These are phyloP conservation scores for Pteruthius melanotis DNA, from an alignment of 2,113 vertebrate genomes.

Conservation along the genomic window DNA sequence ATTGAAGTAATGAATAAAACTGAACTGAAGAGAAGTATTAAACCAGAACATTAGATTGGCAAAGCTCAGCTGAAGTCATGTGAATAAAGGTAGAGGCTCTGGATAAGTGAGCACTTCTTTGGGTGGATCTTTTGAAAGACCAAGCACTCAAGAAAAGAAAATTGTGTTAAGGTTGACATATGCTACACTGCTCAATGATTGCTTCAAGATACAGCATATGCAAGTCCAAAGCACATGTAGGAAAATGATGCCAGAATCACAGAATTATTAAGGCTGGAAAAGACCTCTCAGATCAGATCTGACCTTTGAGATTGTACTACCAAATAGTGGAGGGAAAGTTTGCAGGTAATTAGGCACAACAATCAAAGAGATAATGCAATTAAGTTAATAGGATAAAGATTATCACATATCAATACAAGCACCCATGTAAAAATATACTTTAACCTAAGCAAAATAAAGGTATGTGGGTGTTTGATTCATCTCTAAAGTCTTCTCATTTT, in stretches of 20 bases:
- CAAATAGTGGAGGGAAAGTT: rapidly evolving
- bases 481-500: not conserved
- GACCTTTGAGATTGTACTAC: not conserved
- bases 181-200: rapidly evolving
- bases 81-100: not conserved
- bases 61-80: not conserved
- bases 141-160: not conserved
- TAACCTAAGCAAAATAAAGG: not conserved
- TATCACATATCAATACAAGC: rapidly evolving
- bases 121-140: not conserved
- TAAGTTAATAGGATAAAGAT: not conserved
- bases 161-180: not conserved
- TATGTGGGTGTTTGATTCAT: not conserved
- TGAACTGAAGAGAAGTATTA: not conserved
- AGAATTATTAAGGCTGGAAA: not conserved
- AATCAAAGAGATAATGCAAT: not conserved
- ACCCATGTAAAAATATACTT: not conserved
- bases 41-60: not conserved
- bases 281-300: not conserved
- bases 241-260: not conserved
- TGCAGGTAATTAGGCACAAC: not conserved
- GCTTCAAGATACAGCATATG: rapidly evolving
- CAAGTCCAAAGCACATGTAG: not conserved
- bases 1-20: not conserved
- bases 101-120: not conserved